phyloP scores from a whole-genome alignment of 2,113 vertebrate genomes.

The Suricata suricatta region DNA sequence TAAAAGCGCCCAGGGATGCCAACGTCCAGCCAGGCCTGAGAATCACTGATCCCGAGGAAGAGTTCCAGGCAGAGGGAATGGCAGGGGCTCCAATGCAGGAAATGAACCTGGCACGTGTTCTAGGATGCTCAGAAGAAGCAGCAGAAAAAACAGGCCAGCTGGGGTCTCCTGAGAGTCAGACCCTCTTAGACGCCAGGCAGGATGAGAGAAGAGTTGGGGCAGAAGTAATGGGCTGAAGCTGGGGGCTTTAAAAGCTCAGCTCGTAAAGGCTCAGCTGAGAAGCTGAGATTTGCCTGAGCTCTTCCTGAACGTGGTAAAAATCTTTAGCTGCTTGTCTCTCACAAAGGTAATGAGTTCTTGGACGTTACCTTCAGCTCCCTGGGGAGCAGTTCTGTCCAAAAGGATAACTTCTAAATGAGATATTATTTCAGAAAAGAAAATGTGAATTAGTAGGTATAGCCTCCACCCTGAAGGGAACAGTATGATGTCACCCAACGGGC shows the following conservation, averaged over 20 bases:
- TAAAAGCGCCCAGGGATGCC: neutral
- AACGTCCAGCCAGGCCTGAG: neutral
- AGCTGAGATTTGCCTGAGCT: neutral
- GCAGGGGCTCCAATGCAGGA: neutral
- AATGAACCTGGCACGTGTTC: fast-evolving
- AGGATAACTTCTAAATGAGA: neutral
- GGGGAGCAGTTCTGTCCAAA: neutral
- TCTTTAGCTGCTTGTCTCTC: neutral
- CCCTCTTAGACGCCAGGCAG: fast-evolving
- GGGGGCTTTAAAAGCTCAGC: slow-evolving; percentile 50
- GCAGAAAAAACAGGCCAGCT: neutral
- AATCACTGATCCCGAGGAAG: neutral
- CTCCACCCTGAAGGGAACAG: neutral
- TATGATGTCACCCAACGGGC: fast-evolving
- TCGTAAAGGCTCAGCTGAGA: neutral
- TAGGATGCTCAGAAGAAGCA: neutral
- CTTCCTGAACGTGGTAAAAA: neutral
- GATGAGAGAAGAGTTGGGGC: neutral
- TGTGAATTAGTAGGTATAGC: neutral
- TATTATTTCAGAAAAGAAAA: neutral
- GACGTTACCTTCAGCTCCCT: neutral
- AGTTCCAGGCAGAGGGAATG: neutral
- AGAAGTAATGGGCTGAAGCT: fast-evolving
- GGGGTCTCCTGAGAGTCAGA: neutral
- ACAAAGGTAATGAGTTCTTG: neutral